These are phyloP conservation scores for Smutsia gigantea DNA, from an alignment of 2,797 vertebrate species.

Conservation along the genomic window DNA sequence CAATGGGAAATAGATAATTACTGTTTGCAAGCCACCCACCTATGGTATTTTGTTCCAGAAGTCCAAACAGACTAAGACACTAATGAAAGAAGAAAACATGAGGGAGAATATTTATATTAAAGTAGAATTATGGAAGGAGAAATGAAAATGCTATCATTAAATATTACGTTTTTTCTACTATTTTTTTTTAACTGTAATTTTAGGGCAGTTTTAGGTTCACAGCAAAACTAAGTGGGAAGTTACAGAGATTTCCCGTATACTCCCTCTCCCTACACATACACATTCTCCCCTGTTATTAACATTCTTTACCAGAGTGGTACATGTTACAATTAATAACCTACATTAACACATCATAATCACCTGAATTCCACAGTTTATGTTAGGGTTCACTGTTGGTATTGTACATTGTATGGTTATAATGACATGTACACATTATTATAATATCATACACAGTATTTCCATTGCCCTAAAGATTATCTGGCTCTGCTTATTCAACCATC, in stretches of 20 bases:
- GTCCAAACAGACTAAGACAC: background rate
- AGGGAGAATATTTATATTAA: background rate
- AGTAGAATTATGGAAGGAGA: background rate
- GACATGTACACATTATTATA: background rate
- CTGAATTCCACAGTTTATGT: background rate
- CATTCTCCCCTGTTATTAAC: background rate
- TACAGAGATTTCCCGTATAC: background rate
- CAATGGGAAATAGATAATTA: background rate
- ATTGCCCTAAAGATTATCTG: background rate
- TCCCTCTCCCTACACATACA: background rate
- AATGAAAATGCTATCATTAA: background rate
- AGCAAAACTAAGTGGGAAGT: background rate
- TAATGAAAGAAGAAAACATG: background rate
- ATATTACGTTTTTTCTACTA: background rate
- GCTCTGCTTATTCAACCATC: background rate
- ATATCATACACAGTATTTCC: background rate
- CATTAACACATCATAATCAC: background rate
- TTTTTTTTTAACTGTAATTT: background rate
- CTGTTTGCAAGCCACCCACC: background rate
- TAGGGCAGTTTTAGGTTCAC: background rate
- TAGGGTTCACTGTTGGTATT: background rate
- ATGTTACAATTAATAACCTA: background rate
- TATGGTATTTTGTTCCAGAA: background rate
- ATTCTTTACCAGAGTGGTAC: background rate
- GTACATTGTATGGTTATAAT: background rate